Percentiles rank a stretch among this genome's conserved stretches.
Conservation (phyloP, 2,888 invertebrate genomes). For the Andrena fulva region DNA sequence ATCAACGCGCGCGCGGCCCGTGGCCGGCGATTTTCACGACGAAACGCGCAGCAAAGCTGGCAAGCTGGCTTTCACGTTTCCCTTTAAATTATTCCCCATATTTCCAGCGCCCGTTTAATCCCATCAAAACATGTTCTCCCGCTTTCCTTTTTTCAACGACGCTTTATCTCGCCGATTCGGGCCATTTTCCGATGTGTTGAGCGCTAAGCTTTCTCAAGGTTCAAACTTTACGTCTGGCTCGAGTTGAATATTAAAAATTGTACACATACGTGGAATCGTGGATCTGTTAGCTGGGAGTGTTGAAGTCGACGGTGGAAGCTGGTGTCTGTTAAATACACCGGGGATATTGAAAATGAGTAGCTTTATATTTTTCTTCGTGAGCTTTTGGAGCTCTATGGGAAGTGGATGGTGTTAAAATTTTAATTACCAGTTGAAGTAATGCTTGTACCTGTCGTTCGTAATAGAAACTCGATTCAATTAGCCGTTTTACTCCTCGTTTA, state of each 20-base stretch:
- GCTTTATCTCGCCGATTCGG: background rate
- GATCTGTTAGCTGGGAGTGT: background rate
- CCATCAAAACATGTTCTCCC: background rate
- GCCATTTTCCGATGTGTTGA: conserved; percentile 16
- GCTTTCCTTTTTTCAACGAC: background rate
- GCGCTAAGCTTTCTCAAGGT: background rate
- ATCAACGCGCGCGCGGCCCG: conserved; percentile 8
- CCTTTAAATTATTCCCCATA: conserved; percentile 22
- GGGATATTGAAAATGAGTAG: too few relatives aligned
- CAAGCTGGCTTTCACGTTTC: background rate
- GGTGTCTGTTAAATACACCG: too few relatives aligned
- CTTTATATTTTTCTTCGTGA: too few relatives aligned
- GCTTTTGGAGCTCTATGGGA: too few relatives aligned
- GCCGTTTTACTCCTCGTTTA: too few relatives aligned
- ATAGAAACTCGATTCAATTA: too few relatives aligned
- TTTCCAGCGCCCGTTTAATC: conserved; percentile 28
- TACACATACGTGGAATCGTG: background rate
- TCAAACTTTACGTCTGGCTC: background rate
- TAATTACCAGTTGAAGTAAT: too few relatives aligned
- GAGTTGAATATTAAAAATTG: conserved; percentile 15
- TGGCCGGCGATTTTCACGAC: conserved; percentile 4
- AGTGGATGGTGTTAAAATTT: too few relatives aligned
- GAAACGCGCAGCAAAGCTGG: conserved; percentile 16
- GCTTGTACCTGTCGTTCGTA: too few relatives aligned
- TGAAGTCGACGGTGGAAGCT: background rate